Percentiles rank a stretch among this genome's conserved stretches.
phyloP scores from a whole-genome alignment of 2,888 invertebrate genomes.

The Cephus rjabovi region DNA sequence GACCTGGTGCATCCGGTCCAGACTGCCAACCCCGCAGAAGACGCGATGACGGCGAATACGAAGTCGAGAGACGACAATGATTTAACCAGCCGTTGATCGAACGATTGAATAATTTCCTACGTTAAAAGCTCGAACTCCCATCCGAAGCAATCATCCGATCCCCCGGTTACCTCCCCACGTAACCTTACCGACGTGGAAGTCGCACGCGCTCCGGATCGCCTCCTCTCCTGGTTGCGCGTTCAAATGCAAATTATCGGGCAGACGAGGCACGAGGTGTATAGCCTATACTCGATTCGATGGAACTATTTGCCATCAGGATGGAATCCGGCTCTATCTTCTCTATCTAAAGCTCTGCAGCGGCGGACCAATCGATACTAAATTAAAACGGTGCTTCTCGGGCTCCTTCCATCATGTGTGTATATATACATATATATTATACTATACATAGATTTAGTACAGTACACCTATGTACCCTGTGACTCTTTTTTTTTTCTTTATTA shows the following conservation, averaged over 20 bases:
- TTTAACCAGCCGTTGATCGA: slow-evolving; percentile 35
- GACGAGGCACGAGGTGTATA: background rate
- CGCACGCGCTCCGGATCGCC: slow-evolving; percentile 10
- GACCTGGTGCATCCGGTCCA: no score
- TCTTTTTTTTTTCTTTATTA: no score
- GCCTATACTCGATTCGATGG: slow-evolving; percentile 21
- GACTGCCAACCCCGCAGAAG: no score
- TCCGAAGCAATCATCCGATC: background rate
- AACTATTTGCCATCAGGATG: slow-evolving; percentile 31
- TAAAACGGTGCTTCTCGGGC: slow-evolving; percentile 26
- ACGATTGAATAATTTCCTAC: slow-evolving; percentile 42
- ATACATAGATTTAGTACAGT: no score
- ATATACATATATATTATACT: no score
- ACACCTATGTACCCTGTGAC: no score
- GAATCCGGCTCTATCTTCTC: slow-evolving; percentile 15
- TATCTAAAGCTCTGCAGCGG: no score
- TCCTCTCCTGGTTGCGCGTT: slow-evolving; percentile 3
- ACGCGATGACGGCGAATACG: background rate
- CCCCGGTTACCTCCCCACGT: no score
- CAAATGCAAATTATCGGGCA: slow-evolving; percentile 17
- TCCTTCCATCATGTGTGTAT: no score
- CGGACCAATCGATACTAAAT: slow-evolving; percentile 31
- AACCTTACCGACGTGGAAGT: background rate
- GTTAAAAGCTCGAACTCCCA: slow-evolving; percentile 15
- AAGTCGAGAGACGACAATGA: background rate